A percentile compares a stretch with the other conserved stretches of the same genome.
Conservation (phyloP, 2,113 vertebrate species). For the Cepphus grylle region DNA sequence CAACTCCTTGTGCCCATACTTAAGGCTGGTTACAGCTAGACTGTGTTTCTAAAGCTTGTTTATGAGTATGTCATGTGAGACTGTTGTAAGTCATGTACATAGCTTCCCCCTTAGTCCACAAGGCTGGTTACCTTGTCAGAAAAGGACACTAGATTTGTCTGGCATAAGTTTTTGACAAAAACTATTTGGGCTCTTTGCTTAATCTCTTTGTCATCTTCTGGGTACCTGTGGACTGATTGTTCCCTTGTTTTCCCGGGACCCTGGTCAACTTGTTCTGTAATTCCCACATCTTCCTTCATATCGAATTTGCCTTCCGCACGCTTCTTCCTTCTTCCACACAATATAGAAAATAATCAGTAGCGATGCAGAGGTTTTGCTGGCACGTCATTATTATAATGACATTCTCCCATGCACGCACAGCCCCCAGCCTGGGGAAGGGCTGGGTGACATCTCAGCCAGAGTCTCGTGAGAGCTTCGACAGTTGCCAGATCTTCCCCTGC, state of each 20-base stretch:
- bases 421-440: background rate
- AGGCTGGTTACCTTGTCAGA: background rate
- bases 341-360: background rate
- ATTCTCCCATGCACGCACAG: background rate
- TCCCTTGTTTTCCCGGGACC: background rate
- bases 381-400: background rate
- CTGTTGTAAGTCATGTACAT: background rate
- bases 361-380: background rate
- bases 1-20: background rate
- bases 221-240: background rate
- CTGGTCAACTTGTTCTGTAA: background rate
- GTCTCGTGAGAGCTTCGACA: accelerated
- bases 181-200: background rate
- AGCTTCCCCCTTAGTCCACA: background rate
- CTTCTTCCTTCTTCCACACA: background rate
- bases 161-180: background rate
- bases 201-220: background rate
- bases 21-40: background rate
- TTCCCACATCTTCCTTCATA: background rate
- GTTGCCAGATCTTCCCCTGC: background rate
- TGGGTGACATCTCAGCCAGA: background rate
- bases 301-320: background rate
- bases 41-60: background rate
- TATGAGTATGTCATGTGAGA: background rate
- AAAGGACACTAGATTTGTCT: background rate